Base-by-base conservation (phyloP, 1,140 invertebrate genomes). In the Drosophila albomicans region DNA sequence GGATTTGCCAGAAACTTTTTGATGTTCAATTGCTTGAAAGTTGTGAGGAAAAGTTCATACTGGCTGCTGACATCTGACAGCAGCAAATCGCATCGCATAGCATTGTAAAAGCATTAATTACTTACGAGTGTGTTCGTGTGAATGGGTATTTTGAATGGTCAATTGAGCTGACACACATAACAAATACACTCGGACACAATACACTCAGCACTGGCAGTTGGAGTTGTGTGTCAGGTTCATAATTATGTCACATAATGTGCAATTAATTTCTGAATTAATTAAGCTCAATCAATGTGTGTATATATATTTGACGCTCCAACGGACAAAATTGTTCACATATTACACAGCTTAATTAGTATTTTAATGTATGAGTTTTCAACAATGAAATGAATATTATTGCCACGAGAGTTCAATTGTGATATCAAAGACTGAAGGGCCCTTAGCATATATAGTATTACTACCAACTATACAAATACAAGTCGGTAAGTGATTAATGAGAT, bases 101-200 rank as follows among this genome's bases (percentile, higher is more conserved):
- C 13, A 52, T 46, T 52, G 48, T 38, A 30, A 52, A 59, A 80
- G 52, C 81, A 74, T 66, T 85, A 77, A 85, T 85, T 80, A 84
- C 71, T 85, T 85, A 59, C 28, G 28, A 54, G 28, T 49, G 48
- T 73, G 49, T 78, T 51, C 48, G 35, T 76, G 62, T 48, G 70
- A 85, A 66, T 73, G 64, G 51, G 51, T 63, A 48, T 43, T 54
- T 77, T 73, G 28, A 61, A 74, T 61, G 38, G 63, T 16, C 64
- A 56, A 16, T 57, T 65, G 32, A 65, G 32, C 38, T 32, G 61
- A 52, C 46, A 51, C 20, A 65, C 35, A 4, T 25, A 52, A 54
- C 51, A 38, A 51, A 41, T 11, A 66, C 49, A 41, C n/a, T 48
- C 61, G 35, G 35, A 38, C 35, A 38, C 35, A 38, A 38, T 38